Evolutionary conservation across 37 sponge, comb jelly and placozoan species (phyloP), one percentile per base, ranked within the genome.

Genomic region (Spongilla lacustris): DNA sequence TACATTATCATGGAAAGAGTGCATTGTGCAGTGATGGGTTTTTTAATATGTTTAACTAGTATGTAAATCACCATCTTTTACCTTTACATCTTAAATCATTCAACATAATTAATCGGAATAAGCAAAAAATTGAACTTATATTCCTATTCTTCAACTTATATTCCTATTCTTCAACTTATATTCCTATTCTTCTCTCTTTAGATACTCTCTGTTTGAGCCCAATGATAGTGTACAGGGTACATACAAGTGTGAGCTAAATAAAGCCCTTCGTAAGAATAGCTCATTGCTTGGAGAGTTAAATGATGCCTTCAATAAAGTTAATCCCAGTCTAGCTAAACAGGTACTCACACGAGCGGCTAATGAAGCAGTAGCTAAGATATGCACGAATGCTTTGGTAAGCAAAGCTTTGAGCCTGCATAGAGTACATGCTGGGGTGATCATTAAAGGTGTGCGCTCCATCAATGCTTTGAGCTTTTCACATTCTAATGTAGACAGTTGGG

Each of bases 401-500:
- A 34, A 32, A 38, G 77, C 38, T 36, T 36, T 76, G 26, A 37
- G 33, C 30, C 26, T 36, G 36, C 77, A 49, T 27, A 76, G 33
- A 76, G 23, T 36, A 38, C 29, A 76, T 36, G 77, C 77, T 34
- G 77, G 77, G 29, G 22, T 35, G 36, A 35, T 76, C n/a, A 32
- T 76, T 8, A 36, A 32, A 36, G 26, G 38, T 36, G 36, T 76
- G 26, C 36, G 46, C 26, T 17, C 4, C 27, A 66, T 81, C 31
- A 81, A 81, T 66, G 31, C 68, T 25, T 35, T 67, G 69, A 37
- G 29, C 34, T n/a, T 66, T 30, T 78, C 78, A 74, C 22, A 72
- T 76, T 27, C 38, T 32, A 37, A 21, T 32, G 10, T 36, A 23
- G 68, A 81, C n/a, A 67, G 69, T 67, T 67, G 81, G n/a, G 68